A percentile compares a stretch with the other conserved stretches of the same genome.
Evolutionary conservation across 2,113 vertebrate genomes (phyloP).

Genomic region (Lathamus discolor): DNA sequence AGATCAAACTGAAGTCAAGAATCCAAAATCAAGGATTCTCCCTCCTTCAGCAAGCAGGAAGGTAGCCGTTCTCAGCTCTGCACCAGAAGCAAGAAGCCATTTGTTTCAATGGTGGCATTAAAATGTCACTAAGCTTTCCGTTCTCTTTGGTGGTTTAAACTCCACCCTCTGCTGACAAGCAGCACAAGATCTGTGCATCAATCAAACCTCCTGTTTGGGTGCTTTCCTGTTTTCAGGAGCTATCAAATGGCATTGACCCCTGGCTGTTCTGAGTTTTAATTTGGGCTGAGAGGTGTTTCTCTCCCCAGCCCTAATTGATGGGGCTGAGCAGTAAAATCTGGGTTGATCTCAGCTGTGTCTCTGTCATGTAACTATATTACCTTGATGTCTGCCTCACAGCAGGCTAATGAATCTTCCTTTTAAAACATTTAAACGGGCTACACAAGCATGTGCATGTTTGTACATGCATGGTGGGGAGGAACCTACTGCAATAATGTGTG

Average conservation of each 20-base stretch:
- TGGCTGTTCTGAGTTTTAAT: background rate
- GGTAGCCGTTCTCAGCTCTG: background rate
- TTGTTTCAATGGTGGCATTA: background rate
- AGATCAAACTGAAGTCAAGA: background rate
- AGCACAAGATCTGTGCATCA: background rate
- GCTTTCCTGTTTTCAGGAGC: background rate
- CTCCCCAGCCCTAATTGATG: background rate
- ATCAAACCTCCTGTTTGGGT: background rate
- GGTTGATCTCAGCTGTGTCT: background rate
- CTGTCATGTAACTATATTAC: background rate
- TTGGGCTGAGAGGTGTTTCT: background rate
- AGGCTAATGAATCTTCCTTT: background rate
- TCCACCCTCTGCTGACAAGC: background rate
- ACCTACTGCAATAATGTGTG: background rate
- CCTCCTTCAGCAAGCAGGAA: background rate
- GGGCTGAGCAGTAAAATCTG: background rate
- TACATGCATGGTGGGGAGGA: accelerated
- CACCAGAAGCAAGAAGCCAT: accelerated
- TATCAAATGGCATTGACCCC: background rate
- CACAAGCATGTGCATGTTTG: background rate
- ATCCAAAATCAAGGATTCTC: background rate
- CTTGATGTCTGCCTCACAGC: background rate
- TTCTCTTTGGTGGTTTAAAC: background rate
- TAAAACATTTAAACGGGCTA: background rate
- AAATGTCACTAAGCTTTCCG: background rate